Evolutionary conservation across 2,797 vertebrate genomes (phyloP), one percentile per base, ranked within the genome.

Genomic region (Acanthornis magna): DNA sequence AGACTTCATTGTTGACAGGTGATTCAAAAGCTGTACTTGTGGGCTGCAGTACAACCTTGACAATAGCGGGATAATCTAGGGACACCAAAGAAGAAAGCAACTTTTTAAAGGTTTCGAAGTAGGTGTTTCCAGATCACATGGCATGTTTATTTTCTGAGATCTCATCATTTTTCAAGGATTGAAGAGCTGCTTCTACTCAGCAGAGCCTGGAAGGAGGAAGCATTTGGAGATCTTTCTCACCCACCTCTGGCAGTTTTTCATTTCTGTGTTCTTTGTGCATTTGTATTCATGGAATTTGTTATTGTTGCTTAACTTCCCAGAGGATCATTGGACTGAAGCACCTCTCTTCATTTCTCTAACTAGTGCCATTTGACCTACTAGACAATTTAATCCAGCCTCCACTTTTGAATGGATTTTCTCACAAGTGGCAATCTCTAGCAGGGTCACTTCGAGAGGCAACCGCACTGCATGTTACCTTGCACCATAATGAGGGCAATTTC

Each of bases 241-340:
- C 22, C 9, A 2, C 14, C n/a, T 83, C 79, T 40, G 34, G 13
- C 55, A 57, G 54, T 71, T 86, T 85, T 93, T 91, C 62, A 66
- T 87, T 88, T 90, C 30, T 60, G 53, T 87, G 42, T 75, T 96
- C 93, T 86, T 92, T 62, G 84, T 96, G 71, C 93, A 96, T 97
- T 98, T 95, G 91, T 97, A 97, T 97, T 97, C 96, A 97, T 97
- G 95, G 96, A 97, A 97, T 97, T 97, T 97, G 95, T 98, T 96
- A 90, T 85, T 97, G 96, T 98, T 97, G 95, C 93, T 98, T 98
- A 97, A 97, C 97, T 97, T 98, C 93, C 91, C 89, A 92, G 87
- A 97, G 95, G 87, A 97, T 95, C 91, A 89, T 95, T 98, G 97
- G 91, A 67, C 89, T 97, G 97, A 97, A 98, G 97, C 93, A 97